Evolutionary conservation across 2,888 invertebrate species (phyloP).

Genomic region (Nephrotoma appendiculata): DNA sequence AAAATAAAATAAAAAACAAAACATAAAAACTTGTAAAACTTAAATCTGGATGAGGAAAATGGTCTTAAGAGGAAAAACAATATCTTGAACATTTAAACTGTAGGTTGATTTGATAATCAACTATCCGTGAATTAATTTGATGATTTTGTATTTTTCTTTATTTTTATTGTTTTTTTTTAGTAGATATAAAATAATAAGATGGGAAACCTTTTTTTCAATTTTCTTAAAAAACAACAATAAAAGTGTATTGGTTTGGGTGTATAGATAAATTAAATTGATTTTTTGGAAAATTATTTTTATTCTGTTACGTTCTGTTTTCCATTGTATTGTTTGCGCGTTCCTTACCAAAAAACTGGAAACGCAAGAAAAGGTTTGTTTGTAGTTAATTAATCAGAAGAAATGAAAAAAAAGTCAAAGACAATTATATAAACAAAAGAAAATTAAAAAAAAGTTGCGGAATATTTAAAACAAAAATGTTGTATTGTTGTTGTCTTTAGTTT

Average conservation of each 20-base stretch:
- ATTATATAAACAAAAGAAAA: neutral
- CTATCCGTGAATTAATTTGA: neutral
- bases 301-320: neutral
- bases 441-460: neutral
- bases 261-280: neutral
- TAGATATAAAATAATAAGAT: neutral
- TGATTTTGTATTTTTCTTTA: neutral
- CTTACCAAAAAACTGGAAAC: neutral
- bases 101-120: neutral
- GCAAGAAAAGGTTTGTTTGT: neutral
- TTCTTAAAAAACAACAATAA: neutral
- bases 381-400: neutral
- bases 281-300: neutral
- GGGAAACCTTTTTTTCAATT: neutral
- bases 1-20: neutral
- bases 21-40: neutral
- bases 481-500: neutral
- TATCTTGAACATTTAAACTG: neutral
- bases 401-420: neutral
- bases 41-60: neutral
- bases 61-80: neutral
- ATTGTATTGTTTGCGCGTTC: neutral
- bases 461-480: neutral
- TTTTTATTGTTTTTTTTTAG: neutral
- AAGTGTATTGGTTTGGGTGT: neutral